phyloP scores from a whole-genome alignment of 2,888 invertebrate genomes.

The Belgica antarctica region DNA sequence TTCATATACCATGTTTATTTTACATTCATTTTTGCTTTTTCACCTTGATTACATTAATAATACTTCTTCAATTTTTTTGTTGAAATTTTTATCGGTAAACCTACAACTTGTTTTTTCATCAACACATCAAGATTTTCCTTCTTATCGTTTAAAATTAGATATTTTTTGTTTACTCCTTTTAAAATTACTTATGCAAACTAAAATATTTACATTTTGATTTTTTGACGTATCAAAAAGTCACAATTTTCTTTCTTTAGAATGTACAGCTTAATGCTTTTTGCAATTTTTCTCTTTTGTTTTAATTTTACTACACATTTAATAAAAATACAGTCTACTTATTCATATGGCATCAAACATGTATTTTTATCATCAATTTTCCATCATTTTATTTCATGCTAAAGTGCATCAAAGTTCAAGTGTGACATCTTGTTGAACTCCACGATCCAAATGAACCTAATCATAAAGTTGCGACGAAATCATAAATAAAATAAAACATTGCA shows the following conservation, averaged over 20 bases:
- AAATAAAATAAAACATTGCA: constrained; percentile 26
- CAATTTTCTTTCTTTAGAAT: not conserved
- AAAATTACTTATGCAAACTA: not conserved
- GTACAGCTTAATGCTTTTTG: constrained; percentile 18
- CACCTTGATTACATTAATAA: constrained; percentile 14
- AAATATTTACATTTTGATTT: constrained; percentile 7
- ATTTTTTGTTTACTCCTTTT: constrained; percentile 1
- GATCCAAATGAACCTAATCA: constrained; percentile 13
- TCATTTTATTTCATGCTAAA: not conserved
- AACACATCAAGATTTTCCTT: constrained; percentile 22
- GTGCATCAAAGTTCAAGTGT: constrained; percentile 6
- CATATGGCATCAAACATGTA: constrained; percentile 44
- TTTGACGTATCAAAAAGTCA: not conserved
- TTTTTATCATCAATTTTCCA: constrained; percentile 34
- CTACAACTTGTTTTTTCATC: constrained; percentile 19
- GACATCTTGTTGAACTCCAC: not conserved
- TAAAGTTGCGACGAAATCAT: not conserved
- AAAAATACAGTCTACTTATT: constrained; percentile 44
- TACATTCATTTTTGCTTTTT: constrained; percentile 22
- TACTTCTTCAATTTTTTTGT: constrained; percentile 15
- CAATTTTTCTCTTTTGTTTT: not conserved
- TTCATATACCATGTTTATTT: constrained; percentile 27
- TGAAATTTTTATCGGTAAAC: not conserved
- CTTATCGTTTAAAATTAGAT: constrained; percentile 20
- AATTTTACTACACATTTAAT: constrained; percentile 43